Percentiles rank a stretch among this genome's conserved stretches.
Evolutionary conservation across 2,888 invertebrate genomes (phyloP).

Genomic region (Drosophila fungiperda): DNA sequence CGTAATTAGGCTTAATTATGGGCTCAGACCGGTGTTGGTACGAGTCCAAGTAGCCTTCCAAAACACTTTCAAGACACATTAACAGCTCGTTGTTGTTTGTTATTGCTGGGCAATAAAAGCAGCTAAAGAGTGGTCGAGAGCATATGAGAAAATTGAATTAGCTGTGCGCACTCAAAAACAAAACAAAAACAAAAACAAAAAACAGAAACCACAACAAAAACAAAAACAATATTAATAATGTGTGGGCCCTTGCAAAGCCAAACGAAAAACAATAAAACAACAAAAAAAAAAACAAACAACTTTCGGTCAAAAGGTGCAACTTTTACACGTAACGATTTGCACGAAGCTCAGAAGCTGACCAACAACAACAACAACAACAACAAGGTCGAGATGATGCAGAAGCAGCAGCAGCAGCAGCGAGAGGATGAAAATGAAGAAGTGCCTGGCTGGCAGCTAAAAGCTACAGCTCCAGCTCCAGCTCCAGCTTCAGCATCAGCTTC

Average conservation of each 20-base stretch:
- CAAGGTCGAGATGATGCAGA: constrained; percentile 2
- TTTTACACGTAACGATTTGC: constrained; percentile 81
- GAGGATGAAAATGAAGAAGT: not conserved
- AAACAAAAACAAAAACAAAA: not conserved
- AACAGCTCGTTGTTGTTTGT: constrained; percentile 64
- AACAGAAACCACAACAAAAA: constrained; percentile 1
- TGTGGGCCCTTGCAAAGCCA: constrained; percentile 24
- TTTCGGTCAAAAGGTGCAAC: constrained; percentile 79
- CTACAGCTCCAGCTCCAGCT: constrained; percentile 8
- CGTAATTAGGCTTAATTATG: constrained; percentile 80
- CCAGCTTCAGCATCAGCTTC: not conserved
- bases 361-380: constrained; percentile 1
- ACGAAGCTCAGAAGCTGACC: constrained; percentile 51
- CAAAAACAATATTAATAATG: constrained; percentile 29
- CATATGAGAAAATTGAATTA: constrained; percentile 54
- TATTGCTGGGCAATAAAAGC: constrained; percentile 62
- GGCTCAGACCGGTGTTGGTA: constrained; percentile 39
- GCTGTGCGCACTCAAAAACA: constrained; percentile 15
- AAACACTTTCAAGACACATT: constrained; percentile 71
- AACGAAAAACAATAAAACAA: constrained; percentile 6
- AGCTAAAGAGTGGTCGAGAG: constrained; percentile 11
- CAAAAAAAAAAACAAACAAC: constrained; percentile 60
- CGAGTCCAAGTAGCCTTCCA: constrained; percentile 57
- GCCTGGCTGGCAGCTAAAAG: constrained; percentile 6
- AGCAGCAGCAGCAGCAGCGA: constrained; percentile 8